Conservation (phyloP, 1,140 invertebrate genomes). For the Dolichoris vasculosae region DNA sequence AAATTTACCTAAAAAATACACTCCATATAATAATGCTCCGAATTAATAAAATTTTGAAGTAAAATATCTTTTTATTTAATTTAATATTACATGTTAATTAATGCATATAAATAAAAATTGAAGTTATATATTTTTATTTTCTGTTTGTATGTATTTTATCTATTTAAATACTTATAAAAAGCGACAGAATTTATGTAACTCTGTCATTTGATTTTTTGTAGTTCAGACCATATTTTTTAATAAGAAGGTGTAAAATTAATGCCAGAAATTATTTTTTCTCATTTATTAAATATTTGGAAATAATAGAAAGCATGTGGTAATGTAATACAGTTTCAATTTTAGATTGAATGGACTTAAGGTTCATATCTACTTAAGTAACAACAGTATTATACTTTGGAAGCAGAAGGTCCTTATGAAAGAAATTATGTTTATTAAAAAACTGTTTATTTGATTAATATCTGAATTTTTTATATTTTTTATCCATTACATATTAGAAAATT, state of each 20-base stretch:
- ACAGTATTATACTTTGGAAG: slow-evolving; percentile 16
- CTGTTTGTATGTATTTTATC: neutral
- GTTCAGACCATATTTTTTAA: neutral
- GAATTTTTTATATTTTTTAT: neutral
- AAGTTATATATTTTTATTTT: neutral
- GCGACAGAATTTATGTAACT: slow-evolving; percentile 38
- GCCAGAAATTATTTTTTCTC: neutral
- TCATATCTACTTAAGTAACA: slow-evolving; percentile 29
- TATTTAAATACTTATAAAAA: slow-evolving; percentile 14
- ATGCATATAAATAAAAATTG: neutral
- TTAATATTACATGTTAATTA: neutral
- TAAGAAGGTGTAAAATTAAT: slow-evolving; percentile 19
- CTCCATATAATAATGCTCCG: neutral
- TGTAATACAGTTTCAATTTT: neutral
- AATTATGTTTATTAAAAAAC: too few species aligned
- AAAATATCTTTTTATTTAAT: neutral
- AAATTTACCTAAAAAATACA: neutral
- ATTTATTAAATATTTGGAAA: neutral
- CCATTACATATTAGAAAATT: neutral
- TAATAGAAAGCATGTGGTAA: neutral
- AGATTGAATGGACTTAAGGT: too few species aligned
- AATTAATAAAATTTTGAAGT: neutral
- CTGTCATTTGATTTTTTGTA: neutral
- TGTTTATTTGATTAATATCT: too few species aligned
- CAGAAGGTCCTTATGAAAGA: slow-evolving; percentile 45